Evolutionary conservation across 2,797 vertebrate genomes (phyloP).

Genomic region (Lindbergichthys nudifrons): DNA sequence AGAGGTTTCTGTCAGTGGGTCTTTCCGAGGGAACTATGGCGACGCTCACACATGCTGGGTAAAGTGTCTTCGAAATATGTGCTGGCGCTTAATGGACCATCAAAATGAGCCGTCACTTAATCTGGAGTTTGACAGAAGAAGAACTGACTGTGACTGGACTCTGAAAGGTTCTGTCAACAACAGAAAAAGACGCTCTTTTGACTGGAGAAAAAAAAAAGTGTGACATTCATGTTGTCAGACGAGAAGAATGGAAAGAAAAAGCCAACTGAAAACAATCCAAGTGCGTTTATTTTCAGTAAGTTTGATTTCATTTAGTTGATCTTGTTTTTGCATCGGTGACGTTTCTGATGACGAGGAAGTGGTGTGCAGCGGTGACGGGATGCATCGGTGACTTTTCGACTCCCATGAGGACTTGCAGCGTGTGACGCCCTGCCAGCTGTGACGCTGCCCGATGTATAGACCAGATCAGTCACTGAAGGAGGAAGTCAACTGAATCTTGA

Average conservation of each 20-base stretch:
- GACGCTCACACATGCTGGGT: constrained; percentile 25
- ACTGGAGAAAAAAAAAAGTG: constrained; percentile 9
- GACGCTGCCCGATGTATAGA: constrained; percentile 1
- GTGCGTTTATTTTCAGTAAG: constrained; percentile 56
- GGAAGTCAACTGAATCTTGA: constrained; percentile 46
- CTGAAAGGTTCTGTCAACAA: constrained; percentile 24
- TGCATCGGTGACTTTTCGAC: constrained; percentile 31
- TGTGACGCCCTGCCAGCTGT: constrained; percentile 45
- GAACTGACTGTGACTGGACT: constrained; percentile 34
- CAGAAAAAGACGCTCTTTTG: constrained; percentile 30
- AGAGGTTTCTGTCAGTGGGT: background rate
- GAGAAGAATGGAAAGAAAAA: constrained; percentile 71
- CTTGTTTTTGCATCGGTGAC: constrained; percentile 33
- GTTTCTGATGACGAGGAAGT: constrained; percentile 40
- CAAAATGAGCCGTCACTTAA: constrained; percentile 12
- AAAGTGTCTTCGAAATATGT: constrained; percentile 7
- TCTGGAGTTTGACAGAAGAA: constrained; percentile 10
- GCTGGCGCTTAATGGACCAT: constrained; percentile 33
- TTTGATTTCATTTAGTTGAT: constrained; percentile 54
- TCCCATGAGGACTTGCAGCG: constrained; percentile 69
- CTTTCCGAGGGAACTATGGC: constrained; percentile 25
- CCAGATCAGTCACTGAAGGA: constrained; percentile 33
- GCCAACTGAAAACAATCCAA: constrained; percentile 75
- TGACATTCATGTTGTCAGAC: constrained; percentile 47
- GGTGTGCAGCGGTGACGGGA: constrained; percentile 25